These are phyloP conservation scores for Aleiodes sp. DNA, from an alignment of 1,140 invertebrate species.

Conservation along the genomic window DNA sequence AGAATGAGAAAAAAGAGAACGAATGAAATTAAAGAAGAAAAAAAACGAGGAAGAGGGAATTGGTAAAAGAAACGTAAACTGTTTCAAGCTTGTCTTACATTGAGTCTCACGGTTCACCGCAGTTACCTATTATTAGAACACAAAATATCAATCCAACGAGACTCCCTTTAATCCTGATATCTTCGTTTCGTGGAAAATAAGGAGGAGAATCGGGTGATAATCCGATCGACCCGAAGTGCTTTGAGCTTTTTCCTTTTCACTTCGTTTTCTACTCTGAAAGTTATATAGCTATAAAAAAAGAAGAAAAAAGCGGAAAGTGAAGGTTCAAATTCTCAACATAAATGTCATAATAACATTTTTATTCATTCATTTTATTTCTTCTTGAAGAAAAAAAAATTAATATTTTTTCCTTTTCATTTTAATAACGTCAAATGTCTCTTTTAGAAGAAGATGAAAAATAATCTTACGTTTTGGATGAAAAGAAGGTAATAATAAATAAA, in stretches of 20 bases:
- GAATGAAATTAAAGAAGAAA: neutral
- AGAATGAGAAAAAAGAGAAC: neutral
- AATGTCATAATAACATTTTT: neutral
- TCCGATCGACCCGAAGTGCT: slow-evolving; percentile 37
- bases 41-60: neutral
- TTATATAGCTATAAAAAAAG: neutral
- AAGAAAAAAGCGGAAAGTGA: neutral
- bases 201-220: slow-evolving; percentile 51
- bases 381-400: neutral
- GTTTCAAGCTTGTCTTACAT: neutral
- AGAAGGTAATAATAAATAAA: neutral
- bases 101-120: slow-evolving; percentile 32
- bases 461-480: neutral
- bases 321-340: neutral
- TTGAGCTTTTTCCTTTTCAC: slow-evolving; percentile 28
- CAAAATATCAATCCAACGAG: slow-evolving; percentile 56
- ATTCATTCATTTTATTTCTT: neutral
- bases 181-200: slow-evolving; percentile 52
- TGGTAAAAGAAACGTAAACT: neutral
- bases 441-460: neutral
- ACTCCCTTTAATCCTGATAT: slow-evolving; percentile 50
- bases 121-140: slow-evolving; percentile 55
- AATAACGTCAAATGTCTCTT: slow-evolving; percentile 6
- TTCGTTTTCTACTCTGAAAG: neutral
- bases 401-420: neutral